phyloP scores from a whole-genome alignment of 1,140 invertebrate species.

The Drosophila carrolli region DNA sequence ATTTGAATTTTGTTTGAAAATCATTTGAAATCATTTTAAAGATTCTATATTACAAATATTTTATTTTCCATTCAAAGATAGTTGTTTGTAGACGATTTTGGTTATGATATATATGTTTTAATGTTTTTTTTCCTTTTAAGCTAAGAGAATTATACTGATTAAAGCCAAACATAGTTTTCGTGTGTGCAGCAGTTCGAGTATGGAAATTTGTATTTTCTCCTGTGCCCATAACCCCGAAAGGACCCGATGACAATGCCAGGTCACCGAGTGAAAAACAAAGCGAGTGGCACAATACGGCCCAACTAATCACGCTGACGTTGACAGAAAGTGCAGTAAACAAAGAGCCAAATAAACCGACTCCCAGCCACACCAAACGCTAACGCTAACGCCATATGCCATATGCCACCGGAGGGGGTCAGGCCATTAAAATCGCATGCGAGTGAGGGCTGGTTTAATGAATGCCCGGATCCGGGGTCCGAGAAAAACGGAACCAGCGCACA shows the following conservation, averaged over 20 bases:
- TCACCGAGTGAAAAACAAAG: slow-evolving; percentile 40
- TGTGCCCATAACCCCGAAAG: slow-evolving; percentile 30
- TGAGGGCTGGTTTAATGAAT: slow-evolving; percentile 54
- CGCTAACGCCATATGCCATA: slow-evolving; percentile 37
- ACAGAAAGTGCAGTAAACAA: slow-evolving; percentile 68
- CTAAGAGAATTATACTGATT: background rate
- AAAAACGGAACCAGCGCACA: slow-evolving; percentile 41
- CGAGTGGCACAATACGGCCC: slow-evolving; percentile 45
- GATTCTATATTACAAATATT: too few relatives aligned
- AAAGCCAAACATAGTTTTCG: too few relatives aligned
- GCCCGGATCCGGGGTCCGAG: slow-evolving; percentile 35
- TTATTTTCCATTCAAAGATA: too few relatives aligned
- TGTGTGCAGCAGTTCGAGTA: background rate
- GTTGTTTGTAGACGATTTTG: too few relatives aligned
- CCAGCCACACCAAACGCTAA: slow-evolving; percentile 26
- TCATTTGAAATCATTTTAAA: too few relatives aligned
- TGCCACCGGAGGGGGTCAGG: slow-evolving; percentile 29
- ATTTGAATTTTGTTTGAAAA: too few relatives aligned
- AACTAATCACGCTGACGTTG: slow-evolving; percentile 76
- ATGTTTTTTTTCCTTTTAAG: too few relatives aligned
- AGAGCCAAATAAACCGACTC: slow-evolving; percentile 48
- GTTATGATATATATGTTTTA: too few relatives aligned
- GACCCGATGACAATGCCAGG: slow-evolving; percentile 40
- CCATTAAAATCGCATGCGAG: slow-evolving; percentile 60
- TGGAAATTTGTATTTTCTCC: slow-evolving; percentile 14